phyloP scores from a whole-genome alignment of 2,113 vertebrate genomes.

The Neodon shergylaensis region DNA sequence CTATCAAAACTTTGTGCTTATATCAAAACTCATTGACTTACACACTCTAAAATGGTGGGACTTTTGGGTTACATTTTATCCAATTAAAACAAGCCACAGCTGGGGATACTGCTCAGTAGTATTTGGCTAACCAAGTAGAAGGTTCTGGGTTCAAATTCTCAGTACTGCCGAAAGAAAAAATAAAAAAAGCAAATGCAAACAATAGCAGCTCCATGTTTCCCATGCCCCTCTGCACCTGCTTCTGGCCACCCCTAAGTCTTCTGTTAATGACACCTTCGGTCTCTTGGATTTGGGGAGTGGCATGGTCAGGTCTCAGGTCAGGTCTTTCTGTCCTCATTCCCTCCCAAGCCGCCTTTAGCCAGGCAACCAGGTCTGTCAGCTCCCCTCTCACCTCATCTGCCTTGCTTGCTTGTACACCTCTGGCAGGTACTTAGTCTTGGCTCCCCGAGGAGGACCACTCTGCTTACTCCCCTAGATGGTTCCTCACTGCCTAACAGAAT shows the following conservation, averaged over 20 bases:
- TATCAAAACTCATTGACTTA: not conserved
- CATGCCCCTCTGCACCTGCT: not conserved
- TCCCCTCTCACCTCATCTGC: not conserved
- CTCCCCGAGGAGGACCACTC: fast-evolving
- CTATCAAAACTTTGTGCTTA: not conserved
- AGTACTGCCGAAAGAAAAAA: not conserved
- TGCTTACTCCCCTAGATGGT: not conserved
- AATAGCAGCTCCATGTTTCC: not conserved
- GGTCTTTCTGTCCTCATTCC: not conserved
- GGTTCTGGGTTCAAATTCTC: not conserved
- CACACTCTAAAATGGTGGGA: not conserved
- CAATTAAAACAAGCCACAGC: not conserved
- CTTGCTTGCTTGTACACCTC: too few relatives aligned
- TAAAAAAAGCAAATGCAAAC: not conserved
- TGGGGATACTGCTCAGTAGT: not conserved
- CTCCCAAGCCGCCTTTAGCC: not conserved
- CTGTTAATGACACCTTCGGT: not conserved
- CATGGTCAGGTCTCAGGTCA: fast-evolving
- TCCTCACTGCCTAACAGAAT: not conserved
- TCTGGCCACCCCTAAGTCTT: not conserved
- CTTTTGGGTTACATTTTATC: not conserved
- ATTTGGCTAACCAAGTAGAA: not conserved
- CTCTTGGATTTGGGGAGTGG: not conserved
- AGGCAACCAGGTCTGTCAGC: not conserved
- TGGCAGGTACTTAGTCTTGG: not conserved